Evolutionary conservation across 1,140 invertebrate genomes (phyloP), one percentile per base, ranked within the genome.

Genomic region (Muscidifurax raptorellus): DNA sequence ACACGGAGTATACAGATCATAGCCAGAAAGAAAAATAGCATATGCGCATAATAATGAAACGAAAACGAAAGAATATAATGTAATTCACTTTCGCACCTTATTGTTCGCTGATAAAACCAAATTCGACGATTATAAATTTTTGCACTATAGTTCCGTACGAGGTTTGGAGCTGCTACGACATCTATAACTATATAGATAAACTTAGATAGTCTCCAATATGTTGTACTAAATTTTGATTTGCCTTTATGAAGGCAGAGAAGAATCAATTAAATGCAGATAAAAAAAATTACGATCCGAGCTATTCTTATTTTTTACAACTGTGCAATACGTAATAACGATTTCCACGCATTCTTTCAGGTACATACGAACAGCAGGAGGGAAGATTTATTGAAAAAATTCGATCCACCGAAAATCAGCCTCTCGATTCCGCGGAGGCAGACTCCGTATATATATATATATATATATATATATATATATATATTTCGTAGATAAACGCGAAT

Each of bases 1-100:
- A 44, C 22, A 30, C 30, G 2, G 28, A 67, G 9, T 22, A 40
- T 32, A n/a, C 10, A 36, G 3, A 88, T 91, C 87, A 91, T 88
- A 91, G 88, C 86, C 87, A 91, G 90, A 89, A 84, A 87, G 87
- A 86, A 71, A 86, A 32, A 66, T 75, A 47, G 44, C 44, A 13
- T 47, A 15, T 15, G 44, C 28, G 27, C 69, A 72, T 72, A 36
- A 67, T 13, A 67, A 67, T 15, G 13, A 40, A 66, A 82, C n/a
- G 13, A 40, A 66, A 82, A 13, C 15, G 22, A 66, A 69, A 69
- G 15, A 69, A 13, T 69, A 28, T 0, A 18, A 9, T 36, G 81
- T 83, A 79, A 36, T 84, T 79, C 83, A 69, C 76, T 86, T 84
- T 82, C 52, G 79, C 78, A 85, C 75, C 32, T 72, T 40, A 9